Percentiles rank a stretch among this genome's conserved stretches.
Evolutionary conservation across 2,797 vertebrate genomes (phyloP).

Genomic region (Linurgus olivaceus): DNA sequence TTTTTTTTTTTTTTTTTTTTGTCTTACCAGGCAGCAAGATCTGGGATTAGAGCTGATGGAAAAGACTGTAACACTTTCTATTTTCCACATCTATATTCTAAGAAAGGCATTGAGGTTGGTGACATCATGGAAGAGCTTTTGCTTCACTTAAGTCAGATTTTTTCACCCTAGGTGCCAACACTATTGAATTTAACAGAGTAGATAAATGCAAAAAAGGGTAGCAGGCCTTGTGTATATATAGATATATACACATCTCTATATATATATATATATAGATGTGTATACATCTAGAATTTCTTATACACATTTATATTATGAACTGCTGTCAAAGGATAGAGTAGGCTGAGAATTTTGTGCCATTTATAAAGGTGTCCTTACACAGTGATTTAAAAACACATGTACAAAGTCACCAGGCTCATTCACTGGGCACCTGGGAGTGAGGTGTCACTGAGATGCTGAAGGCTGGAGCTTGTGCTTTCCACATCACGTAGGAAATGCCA

Average conservation of each 20-base stretch:
- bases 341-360: background rate
- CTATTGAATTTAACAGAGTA: background rate
- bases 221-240: background rate
- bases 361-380: background rate
- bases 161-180: background rate
- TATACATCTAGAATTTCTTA: background rate
- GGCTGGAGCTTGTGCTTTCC: background rate
- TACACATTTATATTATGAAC: background rate
- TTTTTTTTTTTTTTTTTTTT: background rate
- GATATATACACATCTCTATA: too few relatives aligned
- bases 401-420: background rate
- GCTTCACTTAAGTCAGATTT: background rate
- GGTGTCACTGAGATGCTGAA: background rate
- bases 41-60: background rate
- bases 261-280: too few relatives aligned
- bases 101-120: background rate
- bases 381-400: background rate
- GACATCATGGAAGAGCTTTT: background rate
- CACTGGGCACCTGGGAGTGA: background rate
- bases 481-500: rapidly evolving
- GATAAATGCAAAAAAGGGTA: background rate
- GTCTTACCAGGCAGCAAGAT: background rate
- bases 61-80: background rate
- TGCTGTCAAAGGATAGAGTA: background rate
- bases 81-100: background rate